A percentile compares a stretch with the other conserved stretches of the same genome.
Conservation (phyloP, 1,140 invertebrate species). For the Helicoverpa armigera region DNA sequence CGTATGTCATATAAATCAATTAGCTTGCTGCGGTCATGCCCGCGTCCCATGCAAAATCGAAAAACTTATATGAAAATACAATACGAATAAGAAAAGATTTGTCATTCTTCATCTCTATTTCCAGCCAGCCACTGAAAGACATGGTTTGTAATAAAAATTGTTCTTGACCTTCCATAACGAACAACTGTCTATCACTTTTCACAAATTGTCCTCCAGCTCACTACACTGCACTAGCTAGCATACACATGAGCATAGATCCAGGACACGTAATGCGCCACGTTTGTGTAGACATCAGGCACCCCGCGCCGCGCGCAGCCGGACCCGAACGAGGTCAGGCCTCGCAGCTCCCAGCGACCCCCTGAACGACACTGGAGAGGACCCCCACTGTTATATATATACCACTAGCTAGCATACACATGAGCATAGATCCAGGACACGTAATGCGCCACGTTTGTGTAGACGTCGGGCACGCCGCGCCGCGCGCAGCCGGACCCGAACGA, state of each 20-base stretch:
- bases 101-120: too few relatives aligned
- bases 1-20: too few relatives aligned
- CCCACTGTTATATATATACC: slow-evolving; percentile 92
- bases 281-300: slow-evolving; percentile 95
- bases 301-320: slow-evolving; percentile 95
- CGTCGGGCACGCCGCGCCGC: slow-evolving; percentile 93
- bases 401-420: slow-evolving; percentile 83
- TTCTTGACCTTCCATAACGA: too few relatives aligned
- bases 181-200: too few relatives aligned
- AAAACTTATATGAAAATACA: too few relatives aligned
- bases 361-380: slow-evolving; percentile 93
- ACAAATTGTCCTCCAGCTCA: background rate
- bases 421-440: slow-evolving; percentile 95
- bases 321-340: slow-evolving; percentile 96
- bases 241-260: slow-evolving; percentile 91
- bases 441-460: slow-evolving; percentile 94
- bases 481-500: slow-evolving; percentile 97
- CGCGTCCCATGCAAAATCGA: too few relatives aligned
- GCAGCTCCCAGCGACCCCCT: slow-evolving; percentile 94
- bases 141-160: too few relatives aligned
- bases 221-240: slow-evolving; percentile 65
- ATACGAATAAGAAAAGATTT: too few relatives aligned
- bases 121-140: too few relatives aligned
- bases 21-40: too few relatives aligned
- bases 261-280: slow-evolving; percentile 93